A percentile compares a stretch with the other conserved stretches of the same genome.
These are phyloP conservation scores for Platyscapa corneri DNA, from an alignment of 1,140 invertebrate species.

Conservation along the genomic window DNA sequence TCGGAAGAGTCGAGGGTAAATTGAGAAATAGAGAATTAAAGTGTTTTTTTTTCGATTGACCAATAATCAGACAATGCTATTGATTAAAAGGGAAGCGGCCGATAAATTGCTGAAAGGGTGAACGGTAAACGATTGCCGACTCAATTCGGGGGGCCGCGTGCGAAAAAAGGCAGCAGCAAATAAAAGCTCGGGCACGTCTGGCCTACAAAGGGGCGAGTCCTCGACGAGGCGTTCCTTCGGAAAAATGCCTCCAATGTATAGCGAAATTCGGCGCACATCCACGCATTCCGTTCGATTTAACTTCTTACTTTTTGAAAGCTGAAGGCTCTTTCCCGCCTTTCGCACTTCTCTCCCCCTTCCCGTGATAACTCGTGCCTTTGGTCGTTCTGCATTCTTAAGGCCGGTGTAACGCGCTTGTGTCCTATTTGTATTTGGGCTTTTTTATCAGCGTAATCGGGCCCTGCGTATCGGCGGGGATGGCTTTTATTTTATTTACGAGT, in stretches of 20 bases:
- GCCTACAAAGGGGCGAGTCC: not conserved
- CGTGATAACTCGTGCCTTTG: too few species aligned
- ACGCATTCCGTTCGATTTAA: not conserved
- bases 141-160: not conserved
- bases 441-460: not conserved
- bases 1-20: too few species aligned
- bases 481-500: not conserved
- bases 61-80: not conserved
- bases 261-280: not conserved
- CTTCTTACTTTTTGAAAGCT: not conserved
- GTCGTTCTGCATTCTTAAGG: too few species aligned
- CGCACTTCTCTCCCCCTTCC: too few species aligned
- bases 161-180: not conserved
- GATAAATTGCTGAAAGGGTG: not conserved
- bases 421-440: not conserved
- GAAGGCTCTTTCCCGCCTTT: too few species aligned
- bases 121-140: not conserved
- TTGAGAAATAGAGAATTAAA: not conserved
- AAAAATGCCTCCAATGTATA: not conserved
- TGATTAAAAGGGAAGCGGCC: not conserved
- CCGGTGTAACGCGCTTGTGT: too few species aligned
- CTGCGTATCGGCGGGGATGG: not conserved
- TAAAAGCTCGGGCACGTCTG: not conserved
- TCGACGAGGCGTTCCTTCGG: not conserved
- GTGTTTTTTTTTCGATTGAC: not conserved